These are phyloP conservation scores for Heptranchias perlo DNA, from an alignment of 2,113 vertebrate species.

Conservation along the genomic window DNA sequence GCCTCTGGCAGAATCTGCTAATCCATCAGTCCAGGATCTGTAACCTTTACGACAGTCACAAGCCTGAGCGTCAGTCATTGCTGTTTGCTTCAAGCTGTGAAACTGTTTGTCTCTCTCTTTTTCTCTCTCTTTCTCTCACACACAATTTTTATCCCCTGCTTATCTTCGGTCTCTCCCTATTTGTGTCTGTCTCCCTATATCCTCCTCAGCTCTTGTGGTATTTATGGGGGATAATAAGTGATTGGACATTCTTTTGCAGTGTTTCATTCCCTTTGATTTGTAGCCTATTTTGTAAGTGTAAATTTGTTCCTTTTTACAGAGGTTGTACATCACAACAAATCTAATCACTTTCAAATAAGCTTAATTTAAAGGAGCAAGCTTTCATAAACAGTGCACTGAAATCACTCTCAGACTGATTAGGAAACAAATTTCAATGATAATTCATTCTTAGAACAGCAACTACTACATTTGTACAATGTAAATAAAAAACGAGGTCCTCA, in stretches of 20 bases:
- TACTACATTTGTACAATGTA: too few species aligned
- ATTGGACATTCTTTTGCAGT: not conserved
- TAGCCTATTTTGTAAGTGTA: not conserved
- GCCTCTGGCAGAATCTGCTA: conserved; percentile 19
- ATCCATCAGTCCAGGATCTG: conserved; percentile 3
- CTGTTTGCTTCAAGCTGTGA: conserved; percentile 1
- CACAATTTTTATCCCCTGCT: not conserved
- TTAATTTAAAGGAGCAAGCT: not conserved
- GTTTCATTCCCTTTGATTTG: not conserved
- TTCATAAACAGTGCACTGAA: not conserved
- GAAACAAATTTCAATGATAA: not conserved
- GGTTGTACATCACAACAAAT: not conserved
- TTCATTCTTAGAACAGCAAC: not conserved
- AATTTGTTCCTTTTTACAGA: not conserved
- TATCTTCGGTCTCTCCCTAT: not conserved
- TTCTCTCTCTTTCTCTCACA: too few species aligned
- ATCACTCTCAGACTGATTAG: not conserved
- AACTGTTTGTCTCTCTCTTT: not conserved
- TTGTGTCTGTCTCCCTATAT: not conserved
- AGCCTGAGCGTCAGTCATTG: conserved; percentile 22
- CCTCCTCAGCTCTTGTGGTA: not conserved
- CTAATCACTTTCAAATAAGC: not conserved
- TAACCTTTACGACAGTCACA: conserved; percentile 13
- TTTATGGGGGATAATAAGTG: not conserved
- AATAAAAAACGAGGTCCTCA: not conserved